Percentiles rank a stretch among this genome's conserved stretches.
Conservation (phyloP, 2,888 invertebrate genomes). For the Nomada ruficornis region DNA sequence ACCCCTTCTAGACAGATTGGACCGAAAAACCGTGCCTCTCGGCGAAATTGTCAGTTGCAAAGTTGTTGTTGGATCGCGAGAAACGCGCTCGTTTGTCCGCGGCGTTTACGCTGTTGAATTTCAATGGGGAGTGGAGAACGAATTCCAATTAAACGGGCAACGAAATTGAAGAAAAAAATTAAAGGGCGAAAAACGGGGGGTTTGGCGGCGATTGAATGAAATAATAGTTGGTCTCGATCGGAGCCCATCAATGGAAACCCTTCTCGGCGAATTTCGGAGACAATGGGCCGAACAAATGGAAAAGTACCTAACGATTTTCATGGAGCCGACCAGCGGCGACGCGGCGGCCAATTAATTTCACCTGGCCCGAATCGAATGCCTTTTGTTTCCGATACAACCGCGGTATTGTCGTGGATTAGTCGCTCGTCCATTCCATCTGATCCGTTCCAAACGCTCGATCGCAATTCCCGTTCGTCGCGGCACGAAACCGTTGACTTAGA, state of each 20-base stretch:
- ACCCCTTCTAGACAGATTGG: neutral
- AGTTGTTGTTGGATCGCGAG: neutral
- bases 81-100: slow-evolving; percentile 21
- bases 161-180: neutral
- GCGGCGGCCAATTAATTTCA: slow-evolving; percentile 41
- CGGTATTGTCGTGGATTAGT: slow-evolving; percentile 24
- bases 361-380: slow-evolving; percentile 24
- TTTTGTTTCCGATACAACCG: slow-evolving; percentile 35
- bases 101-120: neutral
- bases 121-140: slow-evolving; percentile 7
- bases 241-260: slow-evolving; percentile 12
- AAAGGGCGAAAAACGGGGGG: neutral
- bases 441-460: slow-evolving; percentile 3
- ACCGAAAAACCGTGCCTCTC: neutral
- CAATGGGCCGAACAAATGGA: slow-evolving; percentile 34
- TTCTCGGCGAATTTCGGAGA: slow-evolving; percentile 33
- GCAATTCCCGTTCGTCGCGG: neutral
- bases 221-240: slow-evolving; percentile 45
- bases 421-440: slow-evolving; percentile 14
- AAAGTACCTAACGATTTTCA: slow-evolving; percentile 28
- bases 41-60: neutral
- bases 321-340: neutral
- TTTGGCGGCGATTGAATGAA: slow-evolving; percentile 26
- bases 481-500: slow-evolving; percentile 24
- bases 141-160: slow-evolving; percentile 40